Conservation (phyloP, 2,113 vertebrate species). For the Cathartes aura region DNA sequence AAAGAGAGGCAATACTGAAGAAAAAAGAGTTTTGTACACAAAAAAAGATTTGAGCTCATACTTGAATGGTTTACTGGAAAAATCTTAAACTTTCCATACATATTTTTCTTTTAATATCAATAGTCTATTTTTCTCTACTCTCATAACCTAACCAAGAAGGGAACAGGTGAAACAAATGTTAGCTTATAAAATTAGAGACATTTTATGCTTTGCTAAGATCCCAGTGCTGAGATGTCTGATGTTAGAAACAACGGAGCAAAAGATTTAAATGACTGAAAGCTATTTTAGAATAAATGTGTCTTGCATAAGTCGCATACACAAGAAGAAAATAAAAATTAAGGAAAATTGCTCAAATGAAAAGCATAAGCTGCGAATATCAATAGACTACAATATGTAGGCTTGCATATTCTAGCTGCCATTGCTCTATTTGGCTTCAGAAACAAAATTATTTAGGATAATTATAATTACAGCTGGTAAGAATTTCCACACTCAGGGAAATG, state of each 20-base stretch:
- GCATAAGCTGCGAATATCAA: background rate
- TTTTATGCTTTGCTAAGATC: background rate
- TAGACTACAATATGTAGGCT: background rate
- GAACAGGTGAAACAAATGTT: background rate
- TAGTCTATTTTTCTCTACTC: background rate
- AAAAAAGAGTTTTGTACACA: background rate
- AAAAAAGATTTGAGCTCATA: background rate
- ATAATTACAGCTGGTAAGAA: background rate
- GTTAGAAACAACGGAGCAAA: background rate
- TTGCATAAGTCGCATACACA: background rate
- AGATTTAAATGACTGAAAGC: background rate
- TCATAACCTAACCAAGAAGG: background rate
- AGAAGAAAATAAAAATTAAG: conserved; percentile 33
- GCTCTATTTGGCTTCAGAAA: conserved; percentile 12
- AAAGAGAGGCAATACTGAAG: background rate
- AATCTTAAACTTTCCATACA: background rate
- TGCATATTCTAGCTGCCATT: background rate
- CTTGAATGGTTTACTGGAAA: background rate
- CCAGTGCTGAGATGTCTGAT: background rate
- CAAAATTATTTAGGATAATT: conserved; percentile 11
- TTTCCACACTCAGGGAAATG: background rate
- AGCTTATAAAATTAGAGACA: background rate
- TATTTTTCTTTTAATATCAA: background rate
- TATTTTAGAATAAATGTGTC: background rate
- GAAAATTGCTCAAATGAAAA: conserved; percentile 24